Base-by-base conservation (phyloP, 1,140 invertebrate genomes). In the Piezodorus guildinii region DNA sequence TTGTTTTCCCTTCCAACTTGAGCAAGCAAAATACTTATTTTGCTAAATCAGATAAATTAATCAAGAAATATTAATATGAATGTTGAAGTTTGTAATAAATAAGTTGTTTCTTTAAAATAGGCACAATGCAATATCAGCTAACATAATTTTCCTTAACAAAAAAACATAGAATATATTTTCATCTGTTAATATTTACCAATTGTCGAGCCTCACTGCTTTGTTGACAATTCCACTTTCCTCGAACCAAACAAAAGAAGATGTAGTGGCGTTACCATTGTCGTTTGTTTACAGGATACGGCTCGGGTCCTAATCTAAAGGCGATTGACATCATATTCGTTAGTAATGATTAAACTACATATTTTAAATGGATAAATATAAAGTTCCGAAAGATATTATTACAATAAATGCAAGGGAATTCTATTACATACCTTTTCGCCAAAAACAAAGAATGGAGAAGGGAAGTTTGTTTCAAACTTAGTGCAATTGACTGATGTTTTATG, bases 401-500 rank as follows among this genome's bases (percentile, higher is more conserved):
- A 52, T 49, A 51, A 59, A 49, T 17, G 63, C 12, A 44, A 62
- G 1, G 16, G 17, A 52, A 21, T 16, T 52, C 9, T 52, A 15
- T 52, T 52, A 85, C n/a, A n/a, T n/a, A n/a, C 83, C 78, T 99
- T 98, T 78, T 99, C 96, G 3, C 94, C 94, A 75, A 98, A 99
- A 43, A 98, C 90, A 74, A 99, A 97, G 72, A 96, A 92, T 4
- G 96, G 96, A 64, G 87, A 96, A 0, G 90, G 89, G 70, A 97
- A 98, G 62, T 80, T 81, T 62, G 91, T 82, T 54, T 89, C 86
- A 62, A 83, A 78, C 72, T 90, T 92, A 67, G 83, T 88, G 74
- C 94, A 96, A 77, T 97, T 97, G 0, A 98, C 93, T 0, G 95
- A 98, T 0, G 93, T 93, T 74, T 98, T 98, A 75, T 97, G 93